Evolutionary conservation across 53 echinoderm and acorn worm species (phyloP).

Genomic region (Henricia sp.): DNA sequence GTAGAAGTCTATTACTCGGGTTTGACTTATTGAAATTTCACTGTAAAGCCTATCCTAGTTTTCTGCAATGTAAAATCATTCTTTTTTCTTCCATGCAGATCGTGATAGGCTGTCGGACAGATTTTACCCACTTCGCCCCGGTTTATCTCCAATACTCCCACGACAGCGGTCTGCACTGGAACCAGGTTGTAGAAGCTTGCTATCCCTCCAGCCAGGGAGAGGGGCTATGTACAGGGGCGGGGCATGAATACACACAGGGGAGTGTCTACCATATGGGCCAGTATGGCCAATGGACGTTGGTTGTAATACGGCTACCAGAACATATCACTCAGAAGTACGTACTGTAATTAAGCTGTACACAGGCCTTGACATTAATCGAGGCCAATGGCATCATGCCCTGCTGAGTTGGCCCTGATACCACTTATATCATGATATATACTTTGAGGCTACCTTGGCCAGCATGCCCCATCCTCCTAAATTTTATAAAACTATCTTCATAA

Average conservation of each 20-base stretch:
- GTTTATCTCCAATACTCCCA: constrained; percentile 87
- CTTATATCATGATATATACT: too few species aligned
- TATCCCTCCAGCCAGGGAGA: constrained; percentile 76
- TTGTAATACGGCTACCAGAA: constrained; percentile 65
- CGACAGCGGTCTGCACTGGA: constrained; percentile 90
- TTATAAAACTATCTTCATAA: too few species aligned
- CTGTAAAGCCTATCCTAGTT: too few species aligned
- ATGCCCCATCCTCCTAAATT: too few species aligned
- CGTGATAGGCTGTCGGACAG: constrained; percentile 82
- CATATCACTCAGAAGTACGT: constrained; percentile 64
- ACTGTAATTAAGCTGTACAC: too few species aligned
- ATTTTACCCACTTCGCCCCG: constrained; percentile 87
- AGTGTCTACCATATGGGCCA: constrained; percentile 96
- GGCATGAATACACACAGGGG: constrained; percentile 69
- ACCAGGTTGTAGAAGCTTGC: constrained; percentile 77
- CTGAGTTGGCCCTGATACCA: too few species aligned
- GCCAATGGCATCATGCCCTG: too few species aligned
- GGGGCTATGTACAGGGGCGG: constrained; percentile 67
- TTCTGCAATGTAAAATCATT: background rate
- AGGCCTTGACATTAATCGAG: too few species aligned
- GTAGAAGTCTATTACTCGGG: too few species aligned
- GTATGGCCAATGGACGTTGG: constrained; percentile 70
- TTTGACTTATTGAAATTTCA: too few species aligned
- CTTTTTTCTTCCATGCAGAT: constrained; percentile 56
- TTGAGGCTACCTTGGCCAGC: too few species aligned